Percentiles rank a stretch among this genome's conserved stretches.
Evolutionary conservation across 2,113 vertebrate species (phyloP).

Genomic region (Patagioenas fasciata): DNA sequence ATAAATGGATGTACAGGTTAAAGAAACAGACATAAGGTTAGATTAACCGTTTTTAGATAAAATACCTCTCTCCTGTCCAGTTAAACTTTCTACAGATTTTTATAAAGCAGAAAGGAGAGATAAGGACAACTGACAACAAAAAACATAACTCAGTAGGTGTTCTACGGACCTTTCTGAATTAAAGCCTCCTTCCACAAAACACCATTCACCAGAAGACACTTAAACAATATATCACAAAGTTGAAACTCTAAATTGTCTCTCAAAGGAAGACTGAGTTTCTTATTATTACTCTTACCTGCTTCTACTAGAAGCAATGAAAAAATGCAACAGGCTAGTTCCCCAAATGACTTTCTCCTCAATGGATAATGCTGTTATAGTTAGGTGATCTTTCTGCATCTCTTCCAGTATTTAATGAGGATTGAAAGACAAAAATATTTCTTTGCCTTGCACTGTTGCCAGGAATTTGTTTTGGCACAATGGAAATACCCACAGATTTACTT

Average conservation of each 20-base stretch:
- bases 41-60: neutral
- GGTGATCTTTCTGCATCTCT: neutral
- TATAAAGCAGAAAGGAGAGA: neutral
- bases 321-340: neutral
- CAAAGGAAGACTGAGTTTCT: neutral
- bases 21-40: neutral
- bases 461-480: conserved; percentile 33
- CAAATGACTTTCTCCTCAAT: neutral
- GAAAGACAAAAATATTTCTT: neutral
- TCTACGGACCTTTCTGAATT: neutral
- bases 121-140: neutral
- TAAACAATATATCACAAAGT: neutral
- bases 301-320: neutral
- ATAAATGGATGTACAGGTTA: neutral
- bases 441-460: neutral
- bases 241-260: neutral
- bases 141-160: neutral
- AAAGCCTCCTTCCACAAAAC: neutral
- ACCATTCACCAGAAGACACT: neutral
- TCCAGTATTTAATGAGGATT: neutral
- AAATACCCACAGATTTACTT: neutral
- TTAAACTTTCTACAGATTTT: neutral
- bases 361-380: neutral
- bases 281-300: neutral
- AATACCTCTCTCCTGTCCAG: neutral